phyloP scores from a whole-genome alignment of 2,888 invertebrate species.

The Tenthredo scrophulariae region DNA sequence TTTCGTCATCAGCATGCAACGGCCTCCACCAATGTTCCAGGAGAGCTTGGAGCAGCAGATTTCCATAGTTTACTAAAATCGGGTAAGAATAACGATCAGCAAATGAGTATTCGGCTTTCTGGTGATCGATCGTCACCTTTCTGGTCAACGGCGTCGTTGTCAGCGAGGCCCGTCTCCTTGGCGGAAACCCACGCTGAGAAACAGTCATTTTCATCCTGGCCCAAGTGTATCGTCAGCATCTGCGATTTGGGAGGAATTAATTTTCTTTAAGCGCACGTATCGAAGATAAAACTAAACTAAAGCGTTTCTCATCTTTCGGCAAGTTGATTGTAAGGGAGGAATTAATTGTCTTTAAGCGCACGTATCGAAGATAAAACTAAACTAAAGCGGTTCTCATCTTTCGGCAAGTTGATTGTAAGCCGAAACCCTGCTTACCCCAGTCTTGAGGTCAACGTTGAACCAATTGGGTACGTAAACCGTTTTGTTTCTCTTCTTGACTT shows the following conservation, averaged over 20 bases:
- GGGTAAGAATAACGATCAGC: slow-evolving; percentile 20
- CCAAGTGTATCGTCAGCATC: slow-evolving; percentile 98
- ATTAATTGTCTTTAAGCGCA: not conserved
- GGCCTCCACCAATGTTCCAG: slow-evolving; percentile 96
- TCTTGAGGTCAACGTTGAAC: slow-evolving; percentile 99
- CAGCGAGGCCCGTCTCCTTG: slow-evolving; percentile 93
- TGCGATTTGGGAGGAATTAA: slow-evolving; percentile 70
- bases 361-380: slow-evolving; percentile 42
- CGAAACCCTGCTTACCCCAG: slow-evolving; percentile 85
- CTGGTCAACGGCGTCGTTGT: slow-evolving; percentile 86
- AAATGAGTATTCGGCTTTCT: not conserved
- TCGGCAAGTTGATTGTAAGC: not conserved
- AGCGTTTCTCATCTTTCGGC: not conserved
- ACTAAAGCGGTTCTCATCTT: not conserved
- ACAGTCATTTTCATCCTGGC: slow-evolving; percentile 98
- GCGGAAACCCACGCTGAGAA: slow-evolving; percentile 99
- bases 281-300: slow-evolving; percentile 32
- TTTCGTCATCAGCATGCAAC: slow-evolving; percentile 85
- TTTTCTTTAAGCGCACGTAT: not conserved
- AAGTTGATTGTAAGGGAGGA: not conserved
- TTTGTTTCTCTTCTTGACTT: slow-evolving; percentile 94
- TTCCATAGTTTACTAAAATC: slow-evolving; percentile 93
- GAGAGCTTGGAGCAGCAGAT: slow-evolving; percentile 94
- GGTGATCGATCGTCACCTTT: slow-evolving; percentile 81
- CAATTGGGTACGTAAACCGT: slow-evolving; percentile 98